Conservation (phyloP, 2,797 vertebrate species). For the Pangasius macronema region DNA sequence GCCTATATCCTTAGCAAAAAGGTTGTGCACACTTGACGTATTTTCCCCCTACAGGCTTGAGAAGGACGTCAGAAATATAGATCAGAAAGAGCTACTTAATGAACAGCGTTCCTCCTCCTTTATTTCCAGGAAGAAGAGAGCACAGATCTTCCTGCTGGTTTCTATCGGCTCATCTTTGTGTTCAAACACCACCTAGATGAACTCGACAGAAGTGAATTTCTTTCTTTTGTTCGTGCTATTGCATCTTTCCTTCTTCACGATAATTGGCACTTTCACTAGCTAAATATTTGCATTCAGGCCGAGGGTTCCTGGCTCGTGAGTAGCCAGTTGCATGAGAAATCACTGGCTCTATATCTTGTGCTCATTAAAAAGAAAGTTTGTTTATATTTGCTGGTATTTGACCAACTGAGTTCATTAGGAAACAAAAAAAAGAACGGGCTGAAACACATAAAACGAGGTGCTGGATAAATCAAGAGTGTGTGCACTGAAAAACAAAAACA, state of each 20-base stretch:
- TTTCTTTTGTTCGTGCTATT: neutral
- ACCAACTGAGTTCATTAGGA: neutral
- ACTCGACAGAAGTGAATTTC: neutral
- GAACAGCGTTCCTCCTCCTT: neutral
- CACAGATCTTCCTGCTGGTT: neutral
- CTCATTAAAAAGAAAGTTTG: constrained; percentile 6
- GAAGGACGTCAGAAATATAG: neutral
- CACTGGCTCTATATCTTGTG: neutral
- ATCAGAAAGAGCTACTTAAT: neutral
- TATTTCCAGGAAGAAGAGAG: neutral
- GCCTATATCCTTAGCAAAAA: neutral
- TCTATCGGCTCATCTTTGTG: neutral
- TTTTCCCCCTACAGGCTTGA: neutral
- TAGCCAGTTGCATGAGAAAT: neutral
- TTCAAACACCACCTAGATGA: neutral
- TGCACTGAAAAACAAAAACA: neutral
- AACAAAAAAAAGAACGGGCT: neutral
- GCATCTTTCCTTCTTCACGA: neutral
- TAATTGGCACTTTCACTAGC: neutral
- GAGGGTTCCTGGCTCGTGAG: neutral
- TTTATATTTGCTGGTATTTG: constrained; percentile 1
- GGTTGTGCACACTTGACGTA: neutral
- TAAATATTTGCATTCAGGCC: neutral
- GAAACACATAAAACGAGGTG: neutral
- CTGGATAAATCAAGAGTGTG: neutral